Percentiles rank a stretch among this genome's conserved stretches.
These are phyloP conservation scores for Zosterops lateralis DNA, from an alignment of 2,113 vertebrate genomes.

Conservation along the genomic window DNA sequence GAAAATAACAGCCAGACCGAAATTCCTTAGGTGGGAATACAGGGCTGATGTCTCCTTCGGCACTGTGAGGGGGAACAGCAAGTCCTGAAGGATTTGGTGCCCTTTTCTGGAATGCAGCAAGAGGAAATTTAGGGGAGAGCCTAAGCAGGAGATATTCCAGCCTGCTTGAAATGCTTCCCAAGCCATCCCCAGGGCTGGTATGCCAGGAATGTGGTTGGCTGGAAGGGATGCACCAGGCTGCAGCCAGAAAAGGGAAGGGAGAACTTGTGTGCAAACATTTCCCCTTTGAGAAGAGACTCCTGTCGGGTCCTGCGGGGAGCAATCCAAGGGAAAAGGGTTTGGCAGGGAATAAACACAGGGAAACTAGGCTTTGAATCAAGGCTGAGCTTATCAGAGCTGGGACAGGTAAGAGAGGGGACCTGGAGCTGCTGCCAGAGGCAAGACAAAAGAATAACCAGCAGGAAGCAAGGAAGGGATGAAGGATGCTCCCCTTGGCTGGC, in stretches of 20 bases:
- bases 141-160: constrained; percentile 20
- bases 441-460: neutral
- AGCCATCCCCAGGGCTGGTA: neutral
- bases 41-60: neutral
- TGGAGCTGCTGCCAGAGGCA: neutral
- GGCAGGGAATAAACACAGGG: neutral
- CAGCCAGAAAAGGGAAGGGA: constrained; percentile 25
- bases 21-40: neutral
- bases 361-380: neutral
- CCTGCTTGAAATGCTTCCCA: constrained; percentile 5
- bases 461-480: neutral
- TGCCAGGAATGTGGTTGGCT: constrained; percentile 19
- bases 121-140: constrained; percentile 9
- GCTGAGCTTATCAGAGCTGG: neutral
- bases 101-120: constrained; percentile 44
- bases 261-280: neutral
- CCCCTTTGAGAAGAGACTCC: neutral
- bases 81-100: neutral
- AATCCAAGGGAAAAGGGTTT: neutral
- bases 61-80: neutral
- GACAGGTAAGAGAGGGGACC: neutral
- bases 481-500: neutral
- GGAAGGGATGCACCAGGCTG: constrained; percentile 11
- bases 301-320: neutral
- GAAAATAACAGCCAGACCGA: neutral